Evolutionary conservation across 2,888 invertebrate species (phyloP), one percentile per base, ranked within the genome.

Genomic region (Caenorhabditis japonica): DNA sequence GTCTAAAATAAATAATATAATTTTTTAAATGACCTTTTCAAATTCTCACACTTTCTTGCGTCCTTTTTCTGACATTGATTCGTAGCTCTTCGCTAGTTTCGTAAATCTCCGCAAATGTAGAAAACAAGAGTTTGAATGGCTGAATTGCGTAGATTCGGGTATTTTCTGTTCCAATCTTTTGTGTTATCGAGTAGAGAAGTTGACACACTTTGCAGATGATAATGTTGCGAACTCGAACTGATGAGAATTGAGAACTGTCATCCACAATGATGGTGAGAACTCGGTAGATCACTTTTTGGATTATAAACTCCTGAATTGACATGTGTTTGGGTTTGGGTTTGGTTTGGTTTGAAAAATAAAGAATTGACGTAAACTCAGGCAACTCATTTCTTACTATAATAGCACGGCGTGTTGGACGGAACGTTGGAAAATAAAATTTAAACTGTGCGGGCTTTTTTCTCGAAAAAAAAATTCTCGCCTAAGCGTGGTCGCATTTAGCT

Each of bases 251-350:
- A 34, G 74, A 69, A 5, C 68, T 58, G 17, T 38, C 30, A 19
- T 72, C 61, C 10, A 76, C 61, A n/a, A 68, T 44, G 15, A 66
- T 62, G 7, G 51, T 52, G 23, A 79, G 49, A 5, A 76, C 55
- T 27, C 74, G 68, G 86, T 93, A 91, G 0, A 97, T 88, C 47
- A 96, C 93, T 21, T 92, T 92, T 84, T 92, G 92, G 19, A 96
- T 90, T 68, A 97, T 91, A 0, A 92, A 92, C 85, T 96, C 95
- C 93, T 95, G 89, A 34, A 90, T 88, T 10, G 8, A 41, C 15
- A 19, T 19, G 8, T n/a, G 3, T 8, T 25, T 25, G 8, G 19
- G 13, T 13, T n/a, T 21, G n/a, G n/a, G n/a, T n/a, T n/a, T n/a
- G n/a, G n/a, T n/a, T n/a, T n/a, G n/a, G n/a, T n/a, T n/a, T n/a